phyloP scores from a whole-genome alignment of 2,888 invertebrate species.

The Dendrolimus houi region DNA sequence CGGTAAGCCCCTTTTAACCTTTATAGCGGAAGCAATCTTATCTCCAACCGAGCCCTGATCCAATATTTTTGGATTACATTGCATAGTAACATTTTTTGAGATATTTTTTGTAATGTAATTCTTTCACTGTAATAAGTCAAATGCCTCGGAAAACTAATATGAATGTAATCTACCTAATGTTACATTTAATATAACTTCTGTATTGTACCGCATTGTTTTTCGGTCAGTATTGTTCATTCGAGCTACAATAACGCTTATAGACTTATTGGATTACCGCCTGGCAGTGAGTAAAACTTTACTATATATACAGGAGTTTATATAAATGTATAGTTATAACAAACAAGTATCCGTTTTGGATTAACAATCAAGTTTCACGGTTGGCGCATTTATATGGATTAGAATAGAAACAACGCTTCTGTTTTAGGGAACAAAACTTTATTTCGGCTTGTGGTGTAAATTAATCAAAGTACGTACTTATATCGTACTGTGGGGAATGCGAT shows the following conservation, averaged over 20 bases:
- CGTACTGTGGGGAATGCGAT: constrained; percentile 47
- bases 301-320: constrained; percentile 30
- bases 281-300: constrained; percentile 29
- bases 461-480: constrained; percentile 51
- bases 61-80: background rate
- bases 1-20: background rate
- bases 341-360: constrained; percentile 51
- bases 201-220: constrained; percentile 6
- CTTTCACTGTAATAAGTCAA: background rate
- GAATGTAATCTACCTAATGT: background rate
- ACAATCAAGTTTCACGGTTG: constrained; percentile 50
- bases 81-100: background rate
- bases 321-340: constrained; percentile 30
- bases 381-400: constrained; percentile 45
- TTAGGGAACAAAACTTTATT: constrained; percentile 60
- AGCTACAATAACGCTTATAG: constrained; percentile 36
- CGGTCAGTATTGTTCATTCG: constrained; percentile 26
- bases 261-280: constrained; percentile 39
- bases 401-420: constrained; percentile 58
- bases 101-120: background rate
- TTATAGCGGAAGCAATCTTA: background rate
- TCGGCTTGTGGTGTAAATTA: constrained; percentile 61
- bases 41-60: background rate
- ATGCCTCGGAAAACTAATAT: background rate
- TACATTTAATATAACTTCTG: background rate